Evolutionary conservation across 2,797 vertebrate genomes (phyloP), one percentile per base, ranked within the genome.

Genomic region (Anguilla megastoma): DNA sequence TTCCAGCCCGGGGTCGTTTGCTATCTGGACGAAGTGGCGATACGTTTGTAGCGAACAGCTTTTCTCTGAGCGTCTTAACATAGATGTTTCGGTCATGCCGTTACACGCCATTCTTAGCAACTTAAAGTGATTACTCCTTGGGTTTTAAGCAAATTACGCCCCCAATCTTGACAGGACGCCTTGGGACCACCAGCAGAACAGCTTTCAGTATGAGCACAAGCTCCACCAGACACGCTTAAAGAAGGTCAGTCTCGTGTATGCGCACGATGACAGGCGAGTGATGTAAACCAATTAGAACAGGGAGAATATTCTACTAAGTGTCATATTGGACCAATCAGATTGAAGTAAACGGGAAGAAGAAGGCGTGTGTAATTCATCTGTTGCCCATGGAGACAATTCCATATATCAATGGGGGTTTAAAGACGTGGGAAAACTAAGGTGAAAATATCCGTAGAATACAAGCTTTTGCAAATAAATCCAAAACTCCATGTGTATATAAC

Each of bases 201-300:
- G 30, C 82, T 86, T 85, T 91, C 87, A 89, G 16, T 71, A 85
- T 84, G 84, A 88, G 52, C 88, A 74, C 36, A 41, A 88, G 85
- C 18, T 87, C 69, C 48, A 87, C 85, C 86, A 87, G 86, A 89
- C 86, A 88, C 66, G 88, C 90, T 90, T 90, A 89, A 87, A 89
- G 84, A 84, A 88, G 86, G 85, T 90, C 89, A 92, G 89, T 88
- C 91, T 90, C 88, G 45, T 85, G 66, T 89, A 85, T 9, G 56
- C 52, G 79, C 60, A 88, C 12, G 74, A 80, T 89, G 86, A 91
- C 87, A 87, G 85, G 60, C 85, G 16, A 48, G 85, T 80, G 63
- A 45, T 79, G 66, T 52, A 56, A 90, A 89, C 92, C 94, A 94
- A 94, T 93, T 84, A 91, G 6, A 30, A 84, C 58, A 86, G 86